phyloP scores from a whole-genome alignment of 2,113 vertebrate genomes.

The Camelus dromedarius region DNA sequence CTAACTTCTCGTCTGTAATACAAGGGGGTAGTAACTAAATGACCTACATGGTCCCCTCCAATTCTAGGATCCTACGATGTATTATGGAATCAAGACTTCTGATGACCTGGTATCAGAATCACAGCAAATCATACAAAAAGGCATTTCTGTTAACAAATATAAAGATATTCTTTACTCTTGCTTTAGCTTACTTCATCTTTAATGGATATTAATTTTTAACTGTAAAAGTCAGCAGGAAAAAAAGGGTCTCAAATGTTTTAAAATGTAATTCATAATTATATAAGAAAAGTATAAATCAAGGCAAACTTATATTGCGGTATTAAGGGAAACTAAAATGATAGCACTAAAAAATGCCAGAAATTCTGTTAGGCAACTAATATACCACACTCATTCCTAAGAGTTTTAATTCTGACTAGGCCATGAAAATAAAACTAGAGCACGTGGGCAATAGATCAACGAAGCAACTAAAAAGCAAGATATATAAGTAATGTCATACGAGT shows the following conservation, averaged over 20 bases:
- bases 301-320: background rate
- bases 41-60: background rate
- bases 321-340: background rate
- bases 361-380: background rate
- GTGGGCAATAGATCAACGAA: constrained; percentile 17
- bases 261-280: background rate
- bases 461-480: background rate
- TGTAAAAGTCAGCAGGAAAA: background rate
- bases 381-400: background rate
- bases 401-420: background rate
- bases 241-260: background rate
- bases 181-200: constrained; percentile 5
- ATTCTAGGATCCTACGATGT: background rate
- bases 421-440: background rate
- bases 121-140: constrained; percentile 3
- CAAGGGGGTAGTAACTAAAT: background rate
- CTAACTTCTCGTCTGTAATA: constrained; percentile 16
- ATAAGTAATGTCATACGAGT: background rate
- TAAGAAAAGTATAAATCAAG: constrained; percentile 8
- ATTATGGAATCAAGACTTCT: background rate
- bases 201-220: constrained; percentile 9
- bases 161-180: constrained; percentile 27
- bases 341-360: constrained; percentile 17
- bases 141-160: constrained; percentile 15
- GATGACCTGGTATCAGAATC: background rate